phyloP scores from a whole-genome alignment of 2,888 invertebrate genomes.

The Physocephala rufipes region DNA sequence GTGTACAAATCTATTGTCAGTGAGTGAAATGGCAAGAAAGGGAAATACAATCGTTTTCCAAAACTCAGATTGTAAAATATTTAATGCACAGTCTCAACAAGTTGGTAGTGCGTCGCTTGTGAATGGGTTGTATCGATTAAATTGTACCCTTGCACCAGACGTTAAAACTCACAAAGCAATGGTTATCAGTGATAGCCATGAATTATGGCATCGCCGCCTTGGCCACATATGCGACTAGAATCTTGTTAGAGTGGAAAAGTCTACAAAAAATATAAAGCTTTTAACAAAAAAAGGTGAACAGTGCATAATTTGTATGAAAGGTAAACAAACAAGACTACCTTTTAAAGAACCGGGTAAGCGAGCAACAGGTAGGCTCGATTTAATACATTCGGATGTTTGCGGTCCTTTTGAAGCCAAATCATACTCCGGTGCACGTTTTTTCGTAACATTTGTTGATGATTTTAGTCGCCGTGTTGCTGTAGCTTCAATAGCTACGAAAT shows the following conservation, averaged over 20 bases:
- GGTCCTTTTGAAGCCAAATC: not conserved
- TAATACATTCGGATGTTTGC: not conserved
- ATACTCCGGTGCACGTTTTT: not conserved
- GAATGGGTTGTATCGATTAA: too few species aligned
- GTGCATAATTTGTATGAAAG: too few species aligned
- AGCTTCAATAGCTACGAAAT: not conserved
- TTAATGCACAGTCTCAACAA: too few species aligned
- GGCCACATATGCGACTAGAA: not conserved
- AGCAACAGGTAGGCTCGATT: too few species aligned
- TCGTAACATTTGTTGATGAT: not conserved
- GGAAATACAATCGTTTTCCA: not conserved
- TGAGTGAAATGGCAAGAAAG: not conserved
- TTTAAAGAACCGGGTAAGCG: not conserved
- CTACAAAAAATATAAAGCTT: too few species aligned
- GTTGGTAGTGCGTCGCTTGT: too few species aligned
- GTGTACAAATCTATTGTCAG: not conserved
- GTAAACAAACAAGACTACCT: not conserved
- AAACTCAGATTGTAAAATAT: not conserved
- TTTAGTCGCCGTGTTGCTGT: not conserved
- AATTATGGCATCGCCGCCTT: not conserved
- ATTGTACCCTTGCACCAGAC: too few species aligned
- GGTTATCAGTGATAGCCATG: too few species aligned
- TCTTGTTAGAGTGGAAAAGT: not conserved
- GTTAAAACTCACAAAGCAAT: too few species aligned
- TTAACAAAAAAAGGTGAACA: not conserved